These are phyloP conservation scores for Axea sp. DNA, from an alignment of 2,888 invertebrate species.

Conservation along the genomic window DNA sequence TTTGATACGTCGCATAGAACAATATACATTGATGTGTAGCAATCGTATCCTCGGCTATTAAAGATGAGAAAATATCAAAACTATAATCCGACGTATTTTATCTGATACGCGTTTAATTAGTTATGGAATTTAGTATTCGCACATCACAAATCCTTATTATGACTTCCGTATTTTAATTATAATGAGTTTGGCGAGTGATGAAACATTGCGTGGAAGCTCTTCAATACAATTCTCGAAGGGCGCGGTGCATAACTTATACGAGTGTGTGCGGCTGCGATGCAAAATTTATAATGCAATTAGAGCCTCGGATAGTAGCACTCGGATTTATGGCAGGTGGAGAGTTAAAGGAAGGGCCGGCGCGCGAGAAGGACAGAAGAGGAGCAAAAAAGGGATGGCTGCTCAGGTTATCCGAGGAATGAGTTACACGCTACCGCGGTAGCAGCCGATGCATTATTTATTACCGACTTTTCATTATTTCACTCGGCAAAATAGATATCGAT, in stretches of 20 bases:
- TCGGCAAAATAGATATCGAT: slow-evolving; percentile 59
- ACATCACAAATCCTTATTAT: slow-evolving; percentile 57
- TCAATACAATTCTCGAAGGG: slow-evolving; percentile 57
- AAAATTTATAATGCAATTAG: slow-evolving; percentile 80
- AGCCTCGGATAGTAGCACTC: slow-evolving; percentile 78
- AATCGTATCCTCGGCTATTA: too few relatives aligned
- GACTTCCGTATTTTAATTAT: slow-evolving; percentile 61
- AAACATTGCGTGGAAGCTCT: slow-evolving; percentile 61
- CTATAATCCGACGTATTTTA: slow-evolving; percentile 30
- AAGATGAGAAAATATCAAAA: neutral
- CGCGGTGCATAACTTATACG: slow-evolving; percentile 61
- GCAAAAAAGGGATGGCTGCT: slow-evolving; percentile 63
- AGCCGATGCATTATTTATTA: slow-evolving; percentile 79
- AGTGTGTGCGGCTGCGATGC: slow-evolving; percentile 72
- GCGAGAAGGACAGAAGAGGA: slow-evolving; percentile 55
- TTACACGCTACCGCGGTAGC: slow-evolving; percentile 78
- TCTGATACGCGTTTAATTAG: slow-evolving; percentile 47
- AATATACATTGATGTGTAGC: too few relatives aligned
- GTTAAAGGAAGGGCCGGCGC: slow-evolving; percentile 62
- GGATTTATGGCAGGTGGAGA: slow-evolving; percentile 77
- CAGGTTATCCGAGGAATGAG: slow-evolving; percentile 74
- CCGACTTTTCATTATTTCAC: slow-evolving; percentile 78
- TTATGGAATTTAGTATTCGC: slow-evolving; percentile 50
- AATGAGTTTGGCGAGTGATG: slow-evolving; percentile 53
- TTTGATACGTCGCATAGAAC: too few relatives aligned